Base-by-base conservation (phyloP, 2,888 invertebrate genomes). In the Leucoptera coffeella region DNA sequence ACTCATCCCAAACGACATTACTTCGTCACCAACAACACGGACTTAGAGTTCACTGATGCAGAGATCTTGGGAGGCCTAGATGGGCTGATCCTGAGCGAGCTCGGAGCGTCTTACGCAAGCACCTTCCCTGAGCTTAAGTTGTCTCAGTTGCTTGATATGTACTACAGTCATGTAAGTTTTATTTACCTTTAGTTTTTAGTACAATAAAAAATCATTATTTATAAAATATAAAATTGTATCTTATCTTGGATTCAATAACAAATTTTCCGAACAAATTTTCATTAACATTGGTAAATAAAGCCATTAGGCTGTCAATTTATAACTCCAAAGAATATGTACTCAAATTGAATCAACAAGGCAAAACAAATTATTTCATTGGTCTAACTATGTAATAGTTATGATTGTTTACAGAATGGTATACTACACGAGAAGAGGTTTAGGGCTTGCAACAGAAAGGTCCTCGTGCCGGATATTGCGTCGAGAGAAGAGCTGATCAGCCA, bases 101-200 rank as follows among this genome's bases (percentile, higher is more conserved):
- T 37, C n/a, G 35, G 29, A 6, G 19, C 23, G 4, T 50, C 54
- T 14, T 59, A 69, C 30, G 48, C 77, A 9, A 43, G 43, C 4
- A 35, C 40, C 1, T 77, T 75, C 69, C 56, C 49, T 17, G 43
- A 44, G 1, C 34, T 83, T 17, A 75, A 65, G 38, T 43, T 85
- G 1, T 83, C 82, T 1, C 81, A 83, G 48, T 39, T 84, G 21
- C 45, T 85, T 12, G 80, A 82, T 31, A 78, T 82, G 77, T 85
- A 82, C 46, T 85, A 84, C 43, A 80, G 80, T 12, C 41, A 71
- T 32, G 55, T 55, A 34, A n/a, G 10, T 23, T 27, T 28, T 15
- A 22, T 17, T 7, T 17, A 17, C 6, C 17, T 17, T 9, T 9
- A 17, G 17, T 17, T 17, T 17, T 10, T 23, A 5, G 6, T n/a